phyloP scores from a whole-genome alignment of 2,797 vertebrate species.

The Anguilla pacifica region DNA sequence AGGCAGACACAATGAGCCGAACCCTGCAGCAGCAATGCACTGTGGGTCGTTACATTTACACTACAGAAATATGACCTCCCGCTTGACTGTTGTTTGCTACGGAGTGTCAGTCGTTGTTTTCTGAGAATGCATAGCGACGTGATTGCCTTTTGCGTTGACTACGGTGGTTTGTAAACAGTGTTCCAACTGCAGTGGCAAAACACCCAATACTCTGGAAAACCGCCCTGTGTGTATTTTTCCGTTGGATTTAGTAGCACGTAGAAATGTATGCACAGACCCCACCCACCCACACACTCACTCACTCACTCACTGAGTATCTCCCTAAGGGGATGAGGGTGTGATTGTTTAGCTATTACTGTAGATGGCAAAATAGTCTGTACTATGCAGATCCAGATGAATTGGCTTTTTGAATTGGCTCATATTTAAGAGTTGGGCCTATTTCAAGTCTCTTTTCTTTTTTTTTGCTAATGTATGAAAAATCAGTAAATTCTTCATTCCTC shows the following conservation, averaged over 20 bases:
- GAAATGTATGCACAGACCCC: neutral
- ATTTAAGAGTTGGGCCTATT: neutral
- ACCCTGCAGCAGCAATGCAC: neutral
- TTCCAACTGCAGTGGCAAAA: neutral
- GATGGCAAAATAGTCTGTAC: neutral
- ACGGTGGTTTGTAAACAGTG: neutral
- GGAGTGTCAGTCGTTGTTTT: neutral
- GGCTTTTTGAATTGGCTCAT: neutral
- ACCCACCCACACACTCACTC: neutral
- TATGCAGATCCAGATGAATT: neutral
- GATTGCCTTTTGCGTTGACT: neutral
- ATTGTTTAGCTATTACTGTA: neutral
- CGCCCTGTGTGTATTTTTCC: neutral
- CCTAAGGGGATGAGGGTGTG: neutral
- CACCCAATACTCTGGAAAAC: neutral
- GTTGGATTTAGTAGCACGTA: neutral
- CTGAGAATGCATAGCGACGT: neutral
- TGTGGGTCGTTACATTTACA: neutral
- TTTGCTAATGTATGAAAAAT: neutral
- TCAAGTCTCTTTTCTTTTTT: neutral
- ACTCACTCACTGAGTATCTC: neutral
- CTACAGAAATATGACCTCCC: no score
- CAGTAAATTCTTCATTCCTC: neutral
- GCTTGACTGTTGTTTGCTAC: no score
- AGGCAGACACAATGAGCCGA: neutral